These are phyloP conservation scores for Aphelocoma californica DNA, from an alignment of 2,797 vertebrate genomes.

Conservation along the genomic window DNA sequence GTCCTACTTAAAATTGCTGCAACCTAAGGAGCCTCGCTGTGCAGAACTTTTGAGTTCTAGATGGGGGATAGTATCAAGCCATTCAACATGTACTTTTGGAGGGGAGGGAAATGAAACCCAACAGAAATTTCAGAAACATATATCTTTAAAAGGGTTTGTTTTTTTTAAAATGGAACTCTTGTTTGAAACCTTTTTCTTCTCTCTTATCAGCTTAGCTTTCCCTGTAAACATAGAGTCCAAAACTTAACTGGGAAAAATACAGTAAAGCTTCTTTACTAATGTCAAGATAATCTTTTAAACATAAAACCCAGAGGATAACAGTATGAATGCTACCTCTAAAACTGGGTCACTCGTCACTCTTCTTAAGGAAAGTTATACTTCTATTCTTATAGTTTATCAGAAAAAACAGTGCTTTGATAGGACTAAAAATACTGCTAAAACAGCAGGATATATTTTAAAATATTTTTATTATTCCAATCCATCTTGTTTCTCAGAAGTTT, in stretches of 20 bases:
- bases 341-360: constrained; percentile 22
- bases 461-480: neutral
- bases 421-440: neutral
- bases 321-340: constrained; percentile 43
- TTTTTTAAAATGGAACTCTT: neutral
- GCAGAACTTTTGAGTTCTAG: neutral
- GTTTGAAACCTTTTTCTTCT: neutral
- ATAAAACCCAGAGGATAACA: constrained; percentile 48
- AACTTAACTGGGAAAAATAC: constrained; percentile 34
- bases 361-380: constrained; percentile 35
- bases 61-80: neutral
- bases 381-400: neutral
- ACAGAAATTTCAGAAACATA: neutral
- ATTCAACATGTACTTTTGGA: neutral
- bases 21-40: neutral
- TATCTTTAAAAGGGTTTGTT: neutral
- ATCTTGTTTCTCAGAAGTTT: neutral
- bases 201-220: constrained; percentile 45
- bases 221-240: constrained; percentile 12
- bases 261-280: constrained; percentile 62
- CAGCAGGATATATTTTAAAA: neutral
- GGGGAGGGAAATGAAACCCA: neutral
- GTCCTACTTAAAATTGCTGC: neutral
- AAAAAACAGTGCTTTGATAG: neutral
- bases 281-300: constrained; percentile 68